Percentiles rank a stretch among this genome's conserved stretches.
Conservation (phyloP, 2,888 invertebrate species). For the Hoplodrina ambigua region DNA sequence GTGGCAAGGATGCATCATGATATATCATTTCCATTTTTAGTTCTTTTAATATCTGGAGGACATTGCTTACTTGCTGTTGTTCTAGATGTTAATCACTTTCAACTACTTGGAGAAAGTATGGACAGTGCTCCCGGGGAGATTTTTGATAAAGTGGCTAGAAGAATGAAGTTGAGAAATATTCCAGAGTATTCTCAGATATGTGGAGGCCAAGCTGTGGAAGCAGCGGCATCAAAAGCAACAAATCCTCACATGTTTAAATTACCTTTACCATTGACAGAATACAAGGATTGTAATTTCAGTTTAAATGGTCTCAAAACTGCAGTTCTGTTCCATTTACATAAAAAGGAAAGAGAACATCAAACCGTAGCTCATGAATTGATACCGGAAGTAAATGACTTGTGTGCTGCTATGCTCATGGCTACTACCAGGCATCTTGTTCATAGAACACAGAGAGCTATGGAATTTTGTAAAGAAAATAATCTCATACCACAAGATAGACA, state of each 20-base stretch:
- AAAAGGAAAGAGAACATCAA: conserved; percentile 90
- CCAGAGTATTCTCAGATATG: conserved; percentile 93
- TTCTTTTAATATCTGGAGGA: conserved; percentile 97
- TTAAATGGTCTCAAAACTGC: conserved; percentile 95
- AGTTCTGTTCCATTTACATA: conserved; percentile 87
- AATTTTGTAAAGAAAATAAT: conserved; percentile 92
- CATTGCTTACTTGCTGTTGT: conserved; percentile 96
- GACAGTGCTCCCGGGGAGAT: conserved; percentile 98
- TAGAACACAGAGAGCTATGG: conserved; percentile 96
- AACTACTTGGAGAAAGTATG: conserved; percentile 94
- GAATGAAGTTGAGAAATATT: conserved; percentile 95
- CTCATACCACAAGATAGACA: conserved; percentile 91
- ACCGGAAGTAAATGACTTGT: conserved; percentile 94
- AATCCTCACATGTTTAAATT: conserved; percentile 93
- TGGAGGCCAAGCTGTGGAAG: conserved; percentile 97
- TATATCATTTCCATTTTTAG: conserved; percentile 96
- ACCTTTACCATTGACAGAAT: conserved; percentile 91
- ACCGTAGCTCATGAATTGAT: conserved; percentile 93
- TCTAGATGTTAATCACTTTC: conserved; percentile 93
- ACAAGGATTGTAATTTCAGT: conserved; percentile 97
- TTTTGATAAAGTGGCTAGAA: conserved; percentile 97
- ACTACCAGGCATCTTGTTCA: conserved; percentile 95
- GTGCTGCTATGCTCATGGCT: conserved; percentile 95
- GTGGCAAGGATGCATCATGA: conserved; percentile 94
- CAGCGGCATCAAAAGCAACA: conserved; percentile 93